A percentile compares a stretch with the other conserved stretches of the same genome.
Conservation (phyloP, 2,113 vertebrate species). For the Rostratula benghalensis region DNA sequence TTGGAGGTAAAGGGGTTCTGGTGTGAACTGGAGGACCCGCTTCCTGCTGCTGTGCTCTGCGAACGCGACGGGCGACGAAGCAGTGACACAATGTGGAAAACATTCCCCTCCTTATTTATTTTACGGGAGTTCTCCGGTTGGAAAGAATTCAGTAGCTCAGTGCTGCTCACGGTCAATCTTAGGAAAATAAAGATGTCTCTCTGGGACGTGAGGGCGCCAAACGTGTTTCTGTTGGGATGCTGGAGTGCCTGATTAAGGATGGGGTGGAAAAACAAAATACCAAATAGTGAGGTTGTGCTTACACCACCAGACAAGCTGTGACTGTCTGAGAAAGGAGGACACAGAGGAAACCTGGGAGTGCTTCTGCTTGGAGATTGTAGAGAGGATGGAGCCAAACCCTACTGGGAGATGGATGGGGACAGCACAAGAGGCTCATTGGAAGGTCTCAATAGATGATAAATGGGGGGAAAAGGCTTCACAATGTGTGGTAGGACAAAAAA, state of each 20-base stretch:
- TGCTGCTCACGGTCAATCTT: neutral
- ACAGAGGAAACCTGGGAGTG: neutral
- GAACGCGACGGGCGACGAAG: rapidly evolving
- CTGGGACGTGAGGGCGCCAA: neutral
- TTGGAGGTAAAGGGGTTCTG: neutral
- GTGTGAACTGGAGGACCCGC: neutral
- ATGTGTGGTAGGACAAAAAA: neutral
- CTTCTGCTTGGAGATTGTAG: neutral
- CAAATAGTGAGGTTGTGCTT: neutral
- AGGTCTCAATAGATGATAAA: neutral
- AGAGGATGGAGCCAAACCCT: neutral
- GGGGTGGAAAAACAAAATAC: neutral
- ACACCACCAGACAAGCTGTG: neutral
- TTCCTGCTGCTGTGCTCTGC: rapidly evolving
- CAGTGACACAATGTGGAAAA: slow-evolving; percentile 23
- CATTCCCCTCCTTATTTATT: neutral
- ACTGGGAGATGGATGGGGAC: neutral
- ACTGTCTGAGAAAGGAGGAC: neutral
- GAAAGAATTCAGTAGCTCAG: slow-evolving; percentile 31
- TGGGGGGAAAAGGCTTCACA: neutral
- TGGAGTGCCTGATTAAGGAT: neutral
- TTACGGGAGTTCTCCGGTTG: neutral
- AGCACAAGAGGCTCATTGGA: rapidly evolving
- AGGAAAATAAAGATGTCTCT: slow-evolving; percentile 22
- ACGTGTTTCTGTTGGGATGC: neutral